Base-by-base conservation (phyloP, 2,797 vertebrate genomes). In the Propithecus perrieri region DNA sequence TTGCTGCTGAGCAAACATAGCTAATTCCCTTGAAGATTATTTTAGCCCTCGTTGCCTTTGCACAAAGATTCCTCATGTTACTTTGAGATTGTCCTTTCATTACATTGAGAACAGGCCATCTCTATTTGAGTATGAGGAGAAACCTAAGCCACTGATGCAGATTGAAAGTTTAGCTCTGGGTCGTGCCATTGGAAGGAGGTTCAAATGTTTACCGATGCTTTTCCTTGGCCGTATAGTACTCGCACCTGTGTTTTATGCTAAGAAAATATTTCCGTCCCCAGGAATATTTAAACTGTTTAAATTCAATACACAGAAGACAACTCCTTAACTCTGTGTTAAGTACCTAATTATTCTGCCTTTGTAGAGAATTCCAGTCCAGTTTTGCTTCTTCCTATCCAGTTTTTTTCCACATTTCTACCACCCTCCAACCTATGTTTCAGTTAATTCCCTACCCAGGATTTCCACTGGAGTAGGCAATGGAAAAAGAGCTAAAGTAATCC, bases 231-330 rank as follows among this genome's bases (percentile, higher is more conserved):
- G 55, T 74, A 7, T 18, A 74, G 43, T 78, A 85, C 61, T 74
- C 95, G 96, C 94, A 97, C 96, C 97, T 96, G 94, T 95, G 85
- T 97, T 96, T 96, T 96, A 96, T 85, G 80, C 92, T 95, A 95
- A 96, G 76, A 97, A 98, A 98, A 96, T 92, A 96, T 94, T 96
- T 97, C 92, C 18, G 1, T 95, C 84, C 84, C 81, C 35, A 85
- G 87, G 55, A 96, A 93, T 97, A 98, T 89, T 97, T 93, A 96
- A 72, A 86, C 80, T 90, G 78, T 46, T 95, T 83, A 95, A 97
- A 88, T 89, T 92, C 67, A 96, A 95, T 95, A 85, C 71, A 94
- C 35, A 94, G 61, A 95, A 89, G 53, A 88, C 74, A 96, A 63
- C 63, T 83, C 8, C 63, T 14, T 91, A 95, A 89, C 46, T 88